Percentiles rank a stretch among this genome's conserved stretches.
These are phyloP conservation scores for Byasa hedistus DNA, from an alignment of 2,888 invertebrate species.

Conservation along the genomic window DNA sequence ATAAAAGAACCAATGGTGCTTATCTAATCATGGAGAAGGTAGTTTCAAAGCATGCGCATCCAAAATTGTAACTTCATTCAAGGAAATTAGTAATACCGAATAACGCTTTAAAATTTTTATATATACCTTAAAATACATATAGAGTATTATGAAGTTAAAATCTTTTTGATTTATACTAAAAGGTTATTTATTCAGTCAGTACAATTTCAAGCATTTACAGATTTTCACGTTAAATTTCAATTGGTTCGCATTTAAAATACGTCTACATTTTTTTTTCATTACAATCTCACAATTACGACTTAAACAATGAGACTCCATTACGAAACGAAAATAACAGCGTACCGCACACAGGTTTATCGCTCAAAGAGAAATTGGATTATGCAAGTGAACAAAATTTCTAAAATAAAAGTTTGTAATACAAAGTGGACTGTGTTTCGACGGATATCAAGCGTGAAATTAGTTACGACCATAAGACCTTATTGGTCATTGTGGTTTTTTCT, in stretches of 20 bases:
- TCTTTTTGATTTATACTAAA: background rate
- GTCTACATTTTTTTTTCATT: constrained; percentile 1
- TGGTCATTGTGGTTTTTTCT: constrained; percentile 30
- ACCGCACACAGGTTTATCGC: constrained; percentile 4
- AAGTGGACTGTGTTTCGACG: constrained; percentile 45
- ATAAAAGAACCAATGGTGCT: too few species aligned
- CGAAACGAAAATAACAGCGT: constrained; percentile 17
- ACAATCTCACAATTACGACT: background rate
- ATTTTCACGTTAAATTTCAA: background rate
- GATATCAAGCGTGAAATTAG: constrained; percentile 58
- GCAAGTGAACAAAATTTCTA: constrained; percentile 28
- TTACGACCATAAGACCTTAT: constrained; percentile 42
- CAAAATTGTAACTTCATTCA: background rate
- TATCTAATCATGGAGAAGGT: background rate
- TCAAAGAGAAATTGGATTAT: constrained; percentile 24
- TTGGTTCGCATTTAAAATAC: background rate
- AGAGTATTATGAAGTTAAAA: background rate
- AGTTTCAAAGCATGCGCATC: background rate
- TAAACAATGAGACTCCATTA: constrained; percentile 5
- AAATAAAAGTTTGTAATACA: constrained; percentile 34
- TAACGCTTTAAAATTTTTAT: background rate
- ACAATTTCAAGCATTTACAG: background rate
- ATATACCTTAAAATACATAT: background rate
- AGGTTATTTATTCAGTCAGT: background rate
- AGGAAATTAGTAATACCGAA: background rate